These are phyloP conservation scores for Lepidocyrtinus sp. DNA, from an alignment of 2,888 invertebrate species.

Conservation along the genomic window DNA sequence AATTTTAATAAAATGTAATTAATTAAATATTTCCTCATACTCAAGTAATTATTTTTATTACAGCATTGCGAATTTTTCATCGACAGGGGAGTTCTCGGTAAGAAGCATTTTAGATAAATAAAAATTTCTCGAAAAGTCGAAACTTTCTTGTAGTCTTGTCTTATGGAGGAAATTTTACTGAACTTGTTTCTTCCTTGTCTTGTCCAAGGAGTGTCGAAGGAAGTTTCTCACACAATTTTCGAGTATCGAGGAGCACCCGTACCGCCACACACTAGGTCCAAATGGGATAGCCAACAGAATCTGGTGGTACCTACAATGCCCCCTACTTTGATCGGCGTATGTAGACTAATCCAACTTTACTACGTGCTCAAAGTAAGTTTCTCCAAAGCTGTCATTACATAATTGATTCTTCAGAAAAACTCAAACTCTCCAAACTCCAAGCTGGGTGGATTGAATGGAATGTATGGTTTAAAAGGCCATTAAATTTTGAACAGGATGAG, in stretches of 20 bases:
- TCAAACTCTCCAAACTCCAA: no score
- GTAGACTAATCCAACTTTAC: constrained; percentile 81
- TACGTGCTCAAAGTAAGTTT: constrained; percentile 80
- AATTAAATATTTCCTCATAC: background rate
- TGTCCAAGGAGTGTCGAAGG: constrained; percentile 83
- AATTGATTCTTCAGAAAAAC: constrained; percentile 27
- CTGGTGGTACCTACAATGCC: constrained; percentile 83
- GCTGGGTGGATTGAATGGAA: no score
- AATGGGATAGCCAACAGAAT: constrained; percentile 80
- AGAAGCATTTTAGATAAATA: no score
- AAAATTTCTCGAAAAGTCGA: no score
- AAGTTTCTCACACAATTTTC: constrained; percentile 79
- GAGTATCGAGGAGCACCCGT: constrained; percentile 81
- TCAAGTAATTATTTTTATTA: constrained; percentile 20
- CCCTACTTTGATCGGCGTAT: constrained; percentile 81
- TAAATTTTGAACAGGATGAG: no score
- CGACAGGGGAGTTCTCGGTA: constrained; percentile 79
- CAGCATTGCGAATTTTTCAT: constrained; percentile 85
- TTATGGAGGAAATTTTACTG: no score
- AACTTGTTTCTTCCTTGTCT: no score
- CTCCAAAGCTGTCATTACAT: background rate
- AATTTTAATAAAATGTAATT: background rate
- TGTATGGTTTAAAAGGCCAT: no score
- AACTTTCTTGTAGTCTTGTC: no score
- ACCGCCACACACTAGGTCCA: constrained; percentile 76